Conservation (phyloP, 2,888 invertebrate genomes). For the Stictocephala bisonia region DNA sequence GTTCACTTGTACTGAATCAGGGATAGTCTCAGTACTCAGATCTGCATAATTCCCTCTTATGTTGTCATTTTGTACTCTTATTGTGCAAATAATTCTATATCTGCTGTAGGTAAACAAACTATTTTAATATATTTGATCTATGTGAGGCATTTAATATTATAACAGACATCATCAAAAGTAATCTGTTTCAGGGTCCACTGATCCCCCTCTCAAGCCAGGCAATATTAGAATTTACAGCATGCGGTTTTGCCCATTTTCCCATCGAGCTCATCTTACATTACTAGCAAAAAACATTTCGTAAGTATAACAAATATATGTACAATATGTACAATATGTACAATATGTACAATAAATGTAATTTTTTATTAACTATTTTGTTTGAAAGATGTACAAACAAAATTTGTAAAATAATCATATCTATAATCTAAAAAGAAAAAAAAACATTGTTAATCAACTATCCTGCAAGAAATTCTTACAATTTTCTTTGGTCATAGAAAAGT, state of each 20-base stretch:
- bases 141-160: no score
- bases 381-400: slow-evolving; percentile 20
- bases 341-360: slow-evolving; percentile 15
- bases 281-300: slow-evolving; percentile 81
- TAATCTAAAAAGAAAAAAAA: background rate
- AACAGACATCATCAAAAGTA: no score
- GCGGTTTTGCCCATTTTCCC: slow-evolving; percentile 87
- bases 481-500: no score
- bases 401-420: slow-evolving; percentile 3
- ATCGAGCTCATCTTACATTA: slow-evolving; percentile 78
- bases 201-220: slow-evolving; percentile 72
- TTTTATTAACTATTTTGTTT: slow-evolving; percentile 41
- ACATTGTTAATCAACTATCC: background rate
- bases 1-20: no score
- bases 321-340: background rate
- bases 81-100: no score
- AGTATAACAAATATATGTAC: slow-evolving; percentile 59
- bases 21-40: no score
- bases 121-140: no score
- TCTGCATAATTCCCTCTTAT: no score
- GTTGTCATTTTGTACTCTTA: no score
- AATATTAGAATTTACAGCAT: slow-evolving; percentile 82
- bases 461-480: no score
- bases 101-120: no score
- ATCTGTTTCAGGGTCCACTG: slow-evolving; percentile 72